Evolutionary conservation across 2,888 invertebrate species (phyloP).

Genomic region (Phortica okadai): DNA sequence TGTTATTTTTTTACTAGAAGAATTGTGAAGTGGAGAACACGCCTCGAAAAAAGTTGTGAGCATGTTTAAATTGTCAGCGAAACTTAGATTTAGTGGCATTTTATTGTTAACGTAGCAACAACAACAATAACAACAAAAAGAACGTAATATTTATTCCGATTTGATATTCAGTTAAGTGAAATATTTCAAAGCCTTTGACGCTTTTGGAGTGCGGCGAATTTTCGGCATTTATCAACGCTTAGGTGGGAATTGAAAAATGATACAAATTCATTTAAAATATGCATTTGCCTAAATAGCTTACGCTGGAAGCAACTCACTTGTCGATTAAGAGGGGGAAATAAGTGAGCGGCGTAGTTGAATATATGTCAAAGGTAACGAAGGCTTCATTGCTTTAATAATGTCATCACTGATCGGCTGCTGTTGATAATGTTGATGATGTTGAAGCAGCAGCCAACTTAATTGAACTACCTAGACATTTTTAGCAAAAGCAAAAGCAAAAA

Average conservation of each 20-base stretch:
- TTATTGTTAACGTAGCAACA: conserved; percentile 46
- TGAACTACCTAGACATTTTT: too few species aligned
- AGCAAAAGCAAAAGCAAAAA: conserved; percentile 40
- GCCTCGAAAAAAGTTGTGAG: conserved; percentile 48
- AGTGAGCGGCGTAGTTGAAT: too few species aligned
- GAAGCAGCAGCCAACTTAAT: too few species aligned
- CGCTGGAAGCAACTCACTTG: neutral
- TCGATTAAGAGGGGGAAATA: neutral
- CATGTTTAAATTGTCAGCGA: conserved; percentile 30
- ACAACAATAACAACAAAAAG: neutral
- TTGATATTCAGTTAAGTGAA: conserved; percentile 41
- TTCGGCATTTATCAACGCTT: neutral
- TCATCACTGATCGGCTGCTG: neutral
- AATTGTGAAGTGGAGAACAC: conserved; percentile 51
- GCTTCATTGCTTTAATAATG: neutral
- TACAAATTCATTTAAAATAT: conserved; percentile 17
- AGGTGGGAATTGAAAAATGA: conserved; percentile 30
- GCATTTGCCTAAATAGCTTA: neutral
- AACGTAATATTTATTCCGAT: conserved; percentile 42
- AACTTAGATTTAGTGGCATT: conserved; percentile 49
- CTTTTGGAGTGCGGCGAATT: neutral
- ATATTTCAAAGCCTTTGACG: neutral
- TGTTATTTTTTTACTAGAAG: conserved; percentile 34
- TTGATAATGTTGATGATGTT: too few species aligned
- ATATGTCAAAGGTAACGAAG: neutral